phyloP scores from a whole-genome alignment of 2,888 invertebrate species.

The Monoplex corrugatus region DNA sequence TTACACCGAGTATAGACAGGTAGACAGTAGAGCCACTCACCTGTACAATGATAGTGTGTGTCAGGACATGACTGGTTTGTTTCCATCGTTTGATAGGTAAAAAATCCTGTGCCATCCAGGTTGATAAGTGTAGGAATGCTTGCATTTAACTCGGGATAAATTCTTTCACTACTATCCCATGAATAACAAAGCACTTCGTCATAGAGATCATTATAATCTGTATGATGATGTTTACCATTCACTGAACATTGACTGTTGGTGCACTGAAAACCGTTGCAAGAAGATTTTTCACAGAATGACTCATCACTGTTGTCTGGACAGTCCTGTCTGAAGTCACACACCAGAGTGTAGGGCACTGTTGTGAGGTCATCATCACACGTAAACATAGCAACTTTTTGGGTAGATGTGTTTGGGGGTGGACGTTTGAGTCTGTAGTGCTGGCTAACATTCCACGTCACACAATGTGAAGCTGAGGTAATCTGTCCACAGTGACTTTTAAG shows the following conservation, averaged over 20 bases:
- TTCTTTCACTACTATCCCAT: too few relatives aligned
- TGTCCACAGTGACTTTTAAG: neutral
- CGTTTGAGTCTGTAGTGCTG: neutral
- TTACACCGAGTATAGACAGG: constrained; percentile 13
- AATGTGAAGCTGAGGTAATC: neutral
- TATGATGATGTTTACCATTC: constrained; percentile 62
- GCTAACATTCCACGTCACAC: neutral
- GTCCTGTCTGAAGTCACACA: too few relatives aligned
- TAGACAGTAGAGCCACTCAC: neutral
- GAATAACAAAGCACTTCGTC: neutral
- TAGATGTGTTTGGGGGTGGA: too few relatives aligned
- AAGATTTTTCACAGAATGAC: neutral
- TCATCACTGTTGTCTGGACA: neutral
- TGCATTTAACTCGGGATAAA: too few relatives aligned
- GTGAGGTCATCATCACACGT: too few relatives aligned
- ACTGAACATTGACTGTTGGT: constrained; percentile 64
- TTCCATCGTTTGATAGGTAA: neutral
- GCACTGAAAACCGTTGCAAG: constrained; percentile 72
- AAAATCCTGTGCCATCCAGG: constrained; percentile 11
- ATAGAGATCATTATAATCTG: constrained; percentile 62
- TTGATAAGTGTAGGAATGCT: neutral
- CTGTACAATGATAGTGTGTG: neutral
- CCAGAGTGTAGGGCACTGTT: too few relatives aligned
- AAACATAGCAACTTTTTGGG: too few relatives aligned
- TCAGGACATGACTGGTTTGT: neutral